These are phyloP conservation scores for Cichlasoma orientale DNA, from an alignment of 2,797 vertebrate genomes.

Conservation along the genomic window DNA sequence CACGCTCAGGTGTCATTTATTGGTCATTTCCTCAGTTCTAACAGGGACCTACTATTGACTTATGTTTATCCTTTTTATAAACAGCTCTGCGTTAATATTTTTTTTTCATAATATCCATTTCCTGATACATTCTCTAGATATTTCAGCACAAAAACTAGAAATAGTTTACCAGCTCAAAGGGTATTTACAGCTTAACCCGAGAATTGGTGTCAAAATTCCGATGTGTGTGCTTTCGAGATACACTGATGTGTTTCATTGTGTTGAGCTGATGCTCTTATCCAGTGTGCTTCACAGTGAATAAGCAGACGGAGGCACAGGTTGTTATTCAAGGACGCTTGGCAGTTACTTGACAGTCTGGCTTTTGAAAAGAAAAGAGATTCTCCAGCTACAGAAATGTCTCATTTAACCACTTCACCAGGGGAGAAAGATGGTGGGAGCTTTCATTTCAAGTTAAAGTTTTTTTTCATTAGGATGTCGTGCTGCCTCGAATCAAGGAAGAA, in stretches of 20 bases:
- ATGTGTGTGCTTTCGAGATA: background rate
- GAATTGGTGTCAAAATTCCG: slow-evolving; percentile 1
- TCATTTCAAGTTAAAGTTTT: background rate
- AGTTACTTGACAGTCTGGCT: slow-evolving; percentile 3
- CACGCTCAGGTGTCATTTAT: background rate
- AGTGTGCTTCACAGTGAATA: slow-evolving; percentile 20
- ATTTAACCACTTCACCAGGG: slow-evolving; percentile 21
- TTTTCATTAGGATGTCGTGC: background rate
- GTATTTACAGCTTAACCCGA: background rate
- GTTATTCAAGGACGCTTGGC: slow-evolving; percentile 44
- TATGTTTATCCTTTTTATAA: slow-evolving; percentile 23
- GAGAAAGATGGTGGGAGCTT: background rate
- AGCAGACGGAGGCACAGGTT: slow-evolving; percentile 23
- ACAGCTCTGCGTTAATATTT: background rate
- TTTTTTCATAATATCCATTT: background rate
- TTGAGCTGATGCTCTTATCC: slow-evolving; percentile 24
- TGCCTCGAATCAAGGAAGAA: background rate
- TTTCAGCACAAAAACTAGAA: background rate
- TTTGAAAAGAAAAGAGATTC: slow-evolving; percentile 20
- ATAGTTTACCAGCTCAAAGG: background rate
- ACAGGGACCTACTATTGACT: slow-evolving; percentile 28
- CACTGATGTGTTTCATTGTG: slow-evolving; percentile 28
- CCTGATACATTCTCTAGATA: background rate
- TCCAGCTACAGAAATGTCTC: slow-evolving; percentile 25
- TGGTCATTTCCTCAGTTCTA: background rate